Evolutionary conservation across 2,113 vertebrate species (phyloP).

Genomic region (Microcebus lehilahytsara): DNA sequence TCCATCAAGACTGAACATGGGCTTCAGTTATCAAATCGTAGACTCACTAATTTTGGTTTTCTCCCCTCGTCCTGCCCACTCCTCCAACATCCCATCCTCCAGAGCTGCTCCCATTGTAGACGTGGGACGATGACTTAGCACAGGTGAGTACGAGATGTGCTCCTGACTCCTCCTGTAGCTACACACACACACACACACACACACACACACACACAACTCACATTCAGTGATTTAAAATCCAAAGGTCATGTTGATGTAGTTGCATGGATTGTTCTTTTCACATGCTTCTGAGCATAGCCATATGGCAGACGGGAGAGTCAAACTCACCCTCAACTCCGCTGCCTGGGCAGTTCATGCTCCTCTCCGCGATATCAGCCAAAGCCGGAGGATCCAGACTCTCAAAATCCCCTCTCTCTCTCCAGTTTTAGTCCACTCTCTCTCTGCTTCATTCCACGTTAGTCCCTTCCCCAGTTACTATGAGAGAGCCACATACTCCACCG

Average conservation of each 20-base stretch:
- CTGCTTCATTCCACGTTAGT: background rate
- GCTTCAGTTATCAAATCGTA: background rate
- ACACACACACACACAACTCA: background rate
- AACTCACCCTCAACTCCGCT: background rate
- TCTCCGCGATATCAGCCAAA: background rate
- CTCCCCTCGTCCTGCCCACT: background rate
- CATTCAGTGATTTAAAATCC: background rate
- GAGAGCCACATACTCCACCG: background rate
- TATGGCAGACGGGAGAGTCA: background rate
- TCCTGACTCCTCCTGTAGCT: background rate
- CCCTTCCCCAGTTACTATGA: background rate
- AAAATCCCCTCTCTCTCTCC: background rate
- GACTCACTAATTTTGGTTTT: background rate
- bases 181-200: background rate
- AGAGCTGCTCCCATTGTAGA: background rate
- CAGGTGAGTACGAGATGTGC: background rate
- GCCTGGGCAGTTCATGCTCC: too few species aligned
- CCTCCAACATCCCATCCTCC: rapidly evolving
- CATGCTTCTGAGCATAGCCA: background rate
- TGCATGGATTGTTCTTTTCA: background rate
- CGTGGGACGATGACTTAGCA: rapidly evolving
- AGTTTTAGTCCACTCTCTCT: background rate
- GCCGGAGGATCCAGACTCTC: too few species aligned
- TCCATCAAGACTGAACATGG: background rate
- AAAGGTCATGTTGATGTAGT: background rate